phyloP scores from a whole-genome alignment of 2,113 vertebrate species.

The Callocephalon fimbriatum region DNA sequence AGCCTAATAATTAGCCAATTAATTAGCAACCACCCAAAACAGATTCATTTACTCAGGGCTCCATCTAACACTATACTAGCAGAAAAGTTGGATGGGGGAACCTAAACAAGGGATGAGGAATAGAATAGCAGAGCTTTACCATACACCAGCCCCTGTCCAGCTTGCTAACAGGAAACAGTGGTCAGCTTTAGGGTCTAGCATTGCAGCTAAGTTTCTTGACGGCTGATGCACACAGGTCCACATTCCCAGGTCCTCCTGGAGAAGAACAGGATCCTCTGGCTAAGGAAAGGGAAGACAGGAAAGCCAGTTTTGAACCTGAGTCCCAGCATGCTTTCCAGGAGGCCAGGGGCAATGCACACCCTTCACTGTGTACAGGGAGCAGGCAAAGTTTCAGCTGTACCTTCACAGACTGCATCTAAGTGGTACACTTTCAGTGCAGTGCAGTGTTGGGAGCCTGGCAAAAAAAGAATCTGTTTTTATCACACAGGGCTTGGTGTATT shows the following conservation, averaged over 20 bases:
- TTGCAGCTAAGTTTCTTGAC: not conserved
- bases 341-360: fast-evolving
- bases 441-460: not conserved
- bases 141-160: fast-evolving
- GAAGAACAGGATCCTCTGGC: not conserved
- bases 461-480: not conserved
- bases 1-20: constrained; percentile 64
- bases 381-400: not conserved
- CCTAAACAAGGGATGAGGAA: not conserved
- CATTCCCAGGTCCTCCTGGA: not conserved
- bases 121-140: not conserved
- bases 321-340: not conserved
- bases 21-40: constrained; percentile 56
- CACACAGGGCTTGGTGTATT: not conserved
- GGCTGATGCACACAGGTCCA: not conserved
- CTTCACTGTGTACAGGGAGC: fast-evolving
- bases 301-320: not conserved
- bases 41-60: constrained; percentile 27
- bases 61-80: constrained; percentile 11
- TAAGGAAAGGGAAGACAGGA: not conserved
- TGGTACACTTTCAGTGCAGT: not conserved
- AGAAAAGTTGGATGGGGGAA: not conserved
- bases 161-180: not conserved
- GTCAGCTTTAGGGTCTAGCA: not conserved
- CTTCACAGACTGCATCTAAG: not conserved